Evolutionary conservation across 2,888 invertebrate species (phyloP), one percentile per base, ranked within the genome.

Genomic region (Ophion costatus): DNA sequence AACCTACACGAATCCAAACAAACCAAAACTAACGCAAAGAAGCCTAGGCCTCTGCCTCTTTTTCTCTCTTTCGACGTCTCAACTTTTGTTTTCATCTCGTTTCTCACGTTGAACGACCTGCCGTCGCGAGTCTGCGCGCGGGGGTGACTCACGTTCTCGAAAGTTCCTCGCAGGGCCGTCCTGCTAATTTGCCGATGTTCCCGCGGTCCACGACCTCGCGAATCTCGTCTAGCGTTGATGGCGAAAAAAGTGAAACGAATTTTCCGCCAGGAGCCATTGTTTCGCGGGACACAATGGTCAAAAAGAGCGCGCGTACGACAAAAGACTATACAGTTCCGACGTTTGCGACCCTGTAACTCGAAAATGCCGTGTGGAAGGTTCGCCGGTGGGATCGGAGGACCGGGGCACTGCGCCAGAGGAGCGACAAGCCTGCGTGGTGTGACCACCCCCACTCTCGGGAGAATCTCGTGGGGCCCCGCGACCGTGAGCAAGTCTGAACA

Each of bases 401-500:
- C 71, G 66, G 71, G 85, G 85, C 76, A 14, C 82, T 71, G 29
- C 3, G n/a, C 10, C 11, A 57, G 9, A 17, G 22, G 57, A 24
- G 63, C 5, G 76, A 76, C 85, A 73, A 63, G n/a, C 76, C 82
- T 85, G 82, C 22, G 45, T 69, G 29, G 51, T 17, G 64, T 38
- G 64, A 51, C 80, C 45, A 75, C 88, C 87, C 88, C 89, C 89
- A 88, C 88, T 73, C 64, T 51, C 29, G 33, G 33, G 63, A 20
- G 14, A 33, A 57, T 76, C 79, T 69, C 63, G 22, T 24, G 17
- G 59, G 64, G 66, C 51, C 59, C 66, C 83, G 67, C 71, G 57
- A 69, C 70, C 74, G 66, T 11, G 83, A 89, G 83, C 89, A 88
- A 88, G 90, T 90, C 83, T 51, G 74, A 81, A 90, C 90, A 89